Evolutionary conservation across 2,797 vertebrate genomes (phyloP).

Genomic region (Philypnodon macrostomus): DNA sequence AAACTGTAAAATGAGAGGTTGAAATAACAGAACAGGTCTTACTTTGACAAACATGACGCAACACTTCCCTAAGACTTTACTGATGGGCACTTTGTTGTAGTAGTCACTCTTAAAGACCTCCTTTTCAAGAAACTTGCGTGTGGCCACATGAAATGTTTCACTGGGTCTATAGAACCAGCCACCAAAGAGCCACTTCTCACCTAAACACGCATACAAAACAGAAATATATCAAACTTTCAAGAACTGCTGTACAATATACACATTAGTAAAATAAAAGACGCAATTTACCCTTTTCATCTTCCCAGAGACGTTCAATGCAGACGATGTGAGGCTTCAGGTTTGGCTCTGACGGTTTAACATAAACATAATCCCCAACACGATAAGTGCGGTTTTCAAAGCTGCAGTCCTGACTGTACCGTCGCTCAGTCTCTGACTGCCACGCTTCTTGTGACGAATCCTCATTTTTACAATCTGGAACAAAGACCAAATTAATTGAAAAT

Average conservation of each 20-base stretch:
- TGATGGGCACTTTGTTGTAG: constrained; percentile 90
- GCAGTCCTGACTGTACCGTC: constrained; percentile 89
- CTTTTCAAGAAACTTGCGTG: constrained; percentile 96
- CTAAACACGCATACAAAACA: constrained; percentile 68
- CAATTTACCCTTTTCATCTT: constrained; percentile 89
- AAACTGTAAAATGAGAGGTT: no score
- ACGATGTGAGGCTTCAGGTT: constrained; percentile 93
- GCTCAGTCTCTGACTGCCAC: constrained; percentile 77
- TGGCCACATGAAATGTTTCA: constrained; percentile 96
- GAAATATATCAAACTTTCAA: no score
- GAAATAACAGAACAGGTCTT: constrained; percentile 7
- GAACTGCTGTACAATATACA: no score
- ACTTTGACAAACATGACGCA: constrained; percentile 98
- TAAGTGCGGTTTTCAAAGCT: constrained; percentile 94
- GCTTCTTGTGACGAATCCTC: constrained; percentile 77
- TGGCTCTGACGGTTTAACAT: constrained; percentile 89
- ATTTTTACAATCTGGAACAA: constrained; percentile 80
- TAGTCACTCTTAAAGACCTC: constrained; percentile 98
- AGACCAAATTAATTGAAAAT: constrained; percentile 5
- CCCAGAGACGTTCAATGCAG: constrained; percentile 95
- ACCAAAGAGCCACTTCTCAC: constrained; percentile 94
- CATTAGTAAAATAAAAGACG: no score
- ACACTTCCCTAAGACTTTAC: constrained; percentile 94
- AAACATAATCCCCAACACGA: constrained; percentile 93
- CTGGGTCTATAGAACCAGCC: constrained; percentile 98